These are phyloP conservation scores for Podiceps cristatus DNA, from an alignment of 2,113 vertebrate genomes.

Conservation along the genomic window DNA sequence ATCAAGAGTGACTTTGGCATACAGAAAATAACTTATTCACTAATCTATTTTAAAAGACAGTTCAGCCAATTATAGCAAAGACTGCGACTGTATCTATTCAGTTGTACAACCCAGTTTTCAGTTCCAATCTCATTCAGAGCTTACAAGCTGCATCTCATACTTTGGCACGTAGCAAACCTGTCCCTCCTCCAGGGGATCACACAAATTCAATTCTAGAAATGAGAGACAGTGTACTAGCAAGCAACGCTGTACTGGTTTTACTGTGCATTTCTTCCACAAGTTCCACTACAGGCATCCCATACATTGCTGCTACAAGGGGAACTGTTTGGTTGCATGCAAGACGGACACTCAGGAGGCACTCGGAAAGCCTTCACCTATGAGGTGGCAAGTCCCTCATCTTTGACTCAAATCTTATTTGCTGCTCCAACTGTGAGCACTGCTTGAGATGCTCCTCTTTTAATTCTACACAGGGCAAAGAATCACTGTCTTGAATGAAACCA, in stretches of 20 bases:
- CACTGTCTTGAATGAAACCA: not conserved
- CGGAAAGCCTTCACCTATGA: not conserved
- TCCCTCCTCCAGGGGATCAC: not conserved
- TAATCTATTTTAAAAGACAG: constrained; percentile 7
- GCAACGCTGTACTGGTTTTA: not conserved
- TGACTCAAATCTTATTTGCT: not conserved
- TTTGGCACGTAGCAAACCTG: not conserved
- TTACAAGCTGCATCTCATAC: not conserved
- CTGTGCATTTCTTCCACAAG: not conserved
- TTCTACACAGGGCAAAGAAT: not conserved
- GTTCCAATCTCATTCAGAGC: not conserved
- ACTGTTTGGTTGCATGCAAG: not conserved
- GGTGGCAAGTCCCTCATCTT: not conserved
- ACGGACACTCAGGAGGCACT: not conserved
- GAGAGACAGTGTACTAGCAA: not conserved
- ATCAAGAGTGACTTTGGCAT: not conserved
- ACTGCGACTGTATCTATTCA: not conserved
- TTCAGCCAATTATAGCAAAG: not conserved
- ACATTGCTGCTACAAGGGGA: not conserved
- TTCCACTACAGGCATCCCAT: not conserved
- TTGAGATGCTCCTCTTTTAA: not conserved
- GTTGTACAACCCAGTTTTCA: not conserved
- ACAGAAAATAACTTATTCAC: constrained; percentile 1
- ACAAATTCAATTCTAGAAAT: not conserved
- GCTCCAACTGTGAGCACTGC: not conserved